Conservation (phyloP, 2,797 vertebrate genomes). For the Hozukius guyotensis region DNA sequence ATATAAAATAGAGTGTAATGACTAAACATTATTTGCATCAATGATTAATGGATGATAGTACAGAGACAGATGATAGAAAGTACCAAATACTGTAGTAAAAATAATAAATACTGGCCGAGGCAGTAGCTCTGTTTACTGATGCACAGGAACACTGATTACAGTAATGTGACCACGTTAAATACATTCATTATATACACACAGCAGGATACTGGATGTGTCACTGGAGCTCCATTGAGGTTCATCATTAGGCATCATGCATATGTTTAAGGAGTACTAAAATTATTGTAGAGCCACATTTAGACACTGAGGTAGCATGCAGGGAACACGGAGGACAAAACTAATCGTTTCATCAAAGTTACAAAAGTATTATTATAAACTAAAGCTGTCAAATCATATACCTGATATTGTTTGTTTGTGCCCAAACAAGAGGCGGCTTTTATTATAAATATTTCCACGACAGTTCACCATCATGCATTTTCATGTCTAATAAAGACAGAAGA, state of each 20-base stretch:
- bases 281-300: conserved; percentile 40
- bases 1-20: conserved; percentile 56
- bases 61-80: conserved; percentile 1
- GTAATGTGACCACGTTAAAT: conserved; percentile 15
- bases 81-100: conserved; percentile 9
- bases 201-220: conserved; percentile 35
- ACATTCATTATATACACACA: conserved; percentile 25
- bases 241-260: conserved; percentile 66
- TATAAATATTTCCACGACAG: conserved; percentile 60
- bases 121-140: conserved; percentile 28
- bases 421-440: conserved; percentile 62
- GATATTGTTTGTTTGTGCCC: conserved; percentile 71
- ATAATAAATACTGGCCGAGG: conserved; percentile 18
- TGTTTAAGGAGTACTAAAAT: conserved; percentile 37
- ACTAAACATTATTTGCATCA: conserved; percentile 16
- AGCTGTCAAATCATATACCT: conserved; percentile 58
- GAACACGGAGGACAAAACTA: conserved; percentile 28
- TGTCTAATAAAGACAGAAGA: conserved; percentile 65
- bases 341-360: conserved; percentile 45
- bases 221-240: conserved; percentile 39
- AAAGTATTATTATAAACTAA: conserved; percentile 59
- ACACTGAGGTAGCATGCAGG: conserved; percentile 77
- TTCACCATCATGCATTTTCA: conserved; percentile 73
- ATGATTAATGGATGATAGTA: neutral
- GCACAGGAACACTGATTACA: conserved; percentile 23